A percentile compares a stretch with the other conserved stretches of the same genome.
phyloP scores from a whole-genome alignment of 1,140 invertebrate species.

The Tetragnatha versicolor region DNA sequence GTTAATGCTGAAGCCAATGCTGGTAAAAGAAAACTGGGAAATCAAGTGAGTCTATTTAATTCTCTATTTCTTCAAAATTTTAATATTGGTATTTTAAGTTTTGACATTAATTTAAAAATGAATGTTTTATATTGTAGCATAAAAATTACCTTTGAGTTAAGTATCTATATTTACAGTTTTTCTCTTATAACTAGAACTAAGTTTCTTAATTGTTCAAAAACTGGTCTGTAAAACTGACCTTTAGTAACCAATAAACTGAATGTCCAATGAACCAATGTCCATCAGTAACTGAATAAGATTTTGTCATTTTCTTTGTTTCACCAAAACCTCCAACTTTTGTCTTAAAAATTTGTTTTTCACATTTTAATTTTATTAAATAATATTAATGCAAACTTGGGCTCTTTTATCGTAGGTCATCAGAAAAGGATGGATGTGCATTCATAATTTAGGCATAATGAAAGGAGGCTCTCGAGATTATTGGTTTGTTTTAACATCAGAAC shows the following conservation, averaged over 20 bases:
- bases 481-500: conserved; percentile 98
- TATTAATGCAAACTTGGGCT: background rate
- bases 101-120: too few relatives aligned
- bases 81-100: too few relatives aligned
- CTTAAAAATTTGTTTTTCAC: background rate
- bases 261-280: too few relatives aligned
- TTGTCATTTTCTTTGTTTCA: background rate
- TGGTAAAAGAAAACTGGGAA: conserved; percentile 78
- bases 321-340: background rate
- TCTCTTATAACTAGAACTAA: too few relatives aligned
- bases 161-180: too few relatives aligned
- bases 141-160: too few relatives aligned
- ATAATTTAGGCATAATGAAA: conserved; percentile 97
- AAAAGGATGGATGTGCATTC: conserved; percentile 97
- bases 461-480: conserved; percentile 96
- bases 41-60: conserved; percentile 71
- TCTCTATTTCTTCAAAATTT: background rate
- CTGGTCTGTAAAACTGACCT: too few relatives aligned
- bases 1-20: conserved; percentile 88
- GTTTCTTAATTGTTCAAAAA: too few relatives aligned
- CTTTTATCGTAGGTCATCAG: conserved; percentile 78
- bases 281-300: too few relatives aligned
- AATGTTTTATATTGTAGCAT: too few relatives aligned
- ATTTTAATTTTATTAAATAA: background rate
- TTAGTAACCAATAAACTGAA: too few relatives aligned